Percentiles rank a stretch among this genome's conserved stretches.
These are phyloP conservation scores for Conus canariensis DNA, from an alignment of 2,888 invertebrate genomes.

Conservation along the genomic window DNA sequence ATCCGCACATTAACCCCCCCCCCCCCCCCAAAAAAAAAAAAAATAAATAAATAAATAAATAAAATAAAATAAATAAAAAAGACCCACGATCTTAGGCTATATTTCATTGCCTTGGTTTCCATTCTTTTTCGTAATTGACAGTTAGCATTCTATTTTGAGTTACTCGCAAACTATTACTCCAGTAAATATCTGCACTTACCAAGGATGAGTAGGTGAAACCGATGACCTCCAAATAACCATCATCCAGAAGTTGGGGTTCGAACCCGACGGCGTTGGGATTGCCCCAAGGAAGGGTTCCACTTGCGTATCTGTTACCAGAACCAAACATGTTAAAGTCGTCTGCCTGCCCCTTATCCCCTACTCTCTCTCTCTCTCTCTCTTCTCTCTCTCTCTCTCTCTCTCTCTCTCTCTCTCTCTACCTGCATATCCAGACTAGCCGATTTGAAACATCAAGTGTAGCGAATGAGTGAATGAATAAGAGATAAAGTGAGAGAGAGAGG, in stretches of 20 bases:
- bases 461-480: too few species aligned
- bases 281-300: constrained; percentile 97
- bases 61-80: too few species aligned
- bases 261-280: constrained; percentile 84
- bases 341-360: not conserved
- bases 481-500: rapidly evolving
- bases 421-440: too few species aligned
- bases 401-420: constrained; percentile 7
- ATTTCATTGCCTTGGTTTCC: too few species aligned
- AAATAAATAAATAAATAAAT: too few species aligned
- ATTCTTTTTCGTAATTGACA: too few species aligned
- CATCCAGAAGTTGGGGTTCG: constrained; percentile 91
- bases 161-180: too few species aligned
- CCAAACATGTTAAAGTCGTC: not conserved
- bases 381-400: constrained; percentile 26
- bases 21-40: too few species aligned
- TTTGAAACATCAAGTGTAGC: too few species aligned
- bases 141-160: too few species aligned
- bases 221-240: constrained; percentile 97
- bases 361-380: not conserved
- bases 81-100: too few species aligned
- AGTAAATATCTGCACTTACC: constrained; percentile 81
- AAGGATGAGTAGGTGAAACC: constrained; percentile 98
- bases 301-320: constrained; percentile 87
- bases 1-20: too few species aligned